phyloP scores from a whole-genome alignment of 2,113 vertebrate species.

The Pterocles gutturalis region DNA sequence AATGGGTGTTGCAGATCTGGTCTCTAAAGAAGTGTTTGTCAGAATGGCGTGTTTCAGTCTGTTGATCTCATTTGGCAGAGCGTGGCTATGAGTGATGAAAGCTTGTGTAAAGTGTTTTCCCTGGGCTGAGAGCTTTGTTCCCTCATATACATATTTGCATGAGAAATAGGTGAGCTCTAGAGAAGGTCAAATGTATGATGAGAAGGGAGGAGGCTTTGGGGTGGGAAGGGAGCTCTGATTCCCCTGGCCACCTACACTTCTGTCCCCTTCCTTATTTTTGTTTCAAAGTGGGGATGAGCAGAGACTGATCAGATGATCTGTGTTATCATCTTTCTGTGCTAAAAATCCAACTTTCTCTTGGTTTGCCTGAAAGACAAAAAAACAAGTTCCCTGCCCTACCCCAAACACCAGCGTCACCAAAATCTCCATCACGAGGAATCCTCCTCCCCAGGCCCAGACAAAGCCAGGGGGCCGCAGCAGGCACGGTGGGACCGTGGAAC shows the following conservation, averaged over 20 bases:
- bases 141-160: conserved; percentile 27
- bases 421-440: background rate
- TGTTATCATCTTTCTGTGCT: accelerated
- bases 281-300: accelerated
- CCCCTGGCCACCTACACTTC: background rate
- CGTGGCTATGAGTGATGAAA: background rate
- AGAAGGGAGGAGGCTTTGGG: background rate
- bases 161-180: conserved; percentile 10
- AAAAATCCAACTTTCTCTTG: background rate
- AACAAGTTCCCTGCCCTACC: background rate
- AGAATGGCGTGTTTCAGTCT: background rate
- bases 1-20: background rate
- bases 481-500: accelerated
- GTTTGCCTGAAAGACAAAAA: background rate
- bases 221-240: background rate
- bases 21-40: background rate
- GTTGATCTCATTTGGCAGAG: background rate
- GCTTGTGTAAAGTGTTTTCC: background rate
- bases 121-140: conserved; percentile 14
- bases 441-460: background rate
- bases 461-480: background rate
- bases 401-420: background rate
- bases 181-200: background rate
- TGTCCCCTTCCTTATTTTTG: background rate
- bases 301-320: accelerated